Base-by-base conservation (phyloP, 2,113 vertebrate genomes). In the Cyanoramphus novaezelandiae region DNA sequence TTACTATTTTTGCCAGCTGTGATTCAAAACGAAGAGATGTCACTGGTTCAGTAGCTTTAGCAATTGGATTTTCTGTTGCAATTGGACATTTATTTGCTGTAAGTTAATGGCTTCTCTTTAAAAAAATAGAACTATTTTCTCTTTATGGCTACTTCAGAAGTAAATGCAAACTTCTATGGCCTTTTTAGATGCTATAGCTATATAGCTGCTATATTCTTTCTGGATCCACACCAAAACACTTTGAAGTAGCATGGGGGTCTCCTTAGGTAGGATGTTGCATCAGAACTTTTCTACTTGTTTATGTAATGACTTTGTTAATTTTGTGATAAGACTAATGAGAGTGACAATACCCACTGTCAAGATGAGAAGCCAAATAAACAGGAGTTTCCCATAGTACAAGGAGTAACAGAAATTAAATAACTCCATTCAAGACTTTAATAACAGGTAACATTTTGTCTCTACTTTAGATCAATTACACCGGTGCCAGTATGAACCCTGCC, bases 51-150 rank as follows among this genome's bases (percentile, higher is more conserved):
- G 98, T 99, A 64, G 98, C 98, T 80, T 96, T 99, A 96, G 98
- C 99, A 60, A 99, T 99, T 74, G 99, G 99, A 96, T 97, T 99
- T 71, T 99, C 99, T 47, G 99, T 99, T 50, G 98, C 98, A 72
- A 99, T 99, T 85, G 99, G 99, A 90, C 99, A 99, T 96, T 98
- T 99, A 93, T 99, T 99, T 97, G 99, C 99, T 76, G 99, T 99
- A 98, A 99, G 99, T 99, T 80, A 95, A 93, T 91, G 55, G 82
- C 77, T 89, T 90, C 50, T 80, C 43, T 88, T 95, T 88, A 63
- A 95, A 97, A 97, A 95, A 83, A 75, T 60, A 81, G 60, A 96
- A 69, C 39, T 24, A 28, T 62, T 92, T 44, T 68, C 81, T 71
- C 31, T 70, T 93, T 96, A 55, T 84, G 82, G 64, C 82, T 84